Evolutionary conservation across 2,797 vertebrate genomes (phyloP), one percentile per base, ranked within the genome.

Genomic region (Hipposideros larvatus): DNA sequence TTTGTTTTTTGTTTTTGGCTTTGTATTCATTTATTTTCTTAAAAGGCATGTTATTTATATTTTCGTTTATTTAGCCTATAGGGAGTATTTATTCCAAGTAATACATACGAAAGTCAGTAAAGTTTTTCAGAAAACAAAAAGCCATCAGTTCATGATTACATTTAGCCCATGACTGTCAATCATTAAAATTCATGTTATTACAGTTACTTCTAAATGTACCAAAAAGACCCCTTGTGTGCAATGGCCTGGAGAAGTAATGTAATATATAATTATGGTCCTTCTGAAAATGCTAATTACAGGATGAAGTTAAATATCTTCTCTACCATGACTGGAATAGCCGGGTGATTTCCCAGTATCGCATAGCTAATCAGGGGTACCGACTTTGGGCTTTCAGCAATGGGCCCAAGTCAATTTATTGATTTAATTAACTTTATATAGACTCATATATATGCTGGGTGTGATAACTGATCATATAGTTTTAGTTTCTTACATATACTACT

Each of bases 201-300:
- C 24, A 91, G 86, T 97, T 96, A 91, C 86, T 97, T 91, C 91
- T 89, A 96, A 96, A 97, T 96, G 96, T 89, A 93, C 87, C 87
- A 93, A 68, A 97, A 92, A 86, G 74, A 85, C 82, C 28, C 83
- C 68, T 86, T 94, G 74, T 97, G 51, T 92, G 16, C 68, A 96
- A 90, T 75, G 91, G 78, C 70, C 70, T 97, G n/a, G 63, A 93
- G 83, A 97, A 95, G 14, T 87, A 93, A 87, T 89, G 37, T 66
- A 92, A 91, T 83, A 65, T 84, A 18, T 95, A 96, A 95, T 97
- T 96, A 96, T 61, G 55, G 61, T 71, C 43, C 65, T 96, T 91
- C 65, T 92, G 86, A 96, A 96, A 95, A 66, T 85, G 53, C 74
- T 92, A 96, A 97, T 97, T 92, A 96, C 4, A 96, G 70, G 51